Evolutionary conservation across 2,888 invertebrate species (phyloP).

Genomic region (Keiferia lycopersicella): DNA sequence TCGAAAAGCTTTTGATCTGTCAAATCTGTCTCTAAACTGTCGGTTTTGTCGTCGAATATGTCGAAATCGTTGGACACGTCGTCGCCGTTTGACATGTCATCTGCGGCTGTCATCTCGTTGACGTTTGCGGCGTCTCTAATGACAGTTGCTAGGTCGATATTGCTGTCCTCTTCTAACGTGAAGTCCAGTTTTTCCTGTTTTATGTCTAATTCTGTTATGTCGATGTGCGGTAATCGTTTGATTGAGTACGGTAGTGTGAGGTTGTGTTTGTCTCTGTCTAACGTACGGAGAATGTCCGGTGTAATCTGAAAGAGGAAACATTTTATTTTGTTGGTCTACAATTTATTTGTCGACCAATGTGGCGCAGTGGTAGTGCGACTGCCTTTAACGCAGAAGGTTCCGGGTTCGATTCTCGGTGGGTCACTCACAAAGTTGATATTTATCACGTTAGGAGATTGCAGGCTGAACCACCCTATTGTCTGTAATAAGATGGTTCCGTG

Average conservation of each 20-base stretch:
- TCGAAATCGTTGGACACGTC: background rate
- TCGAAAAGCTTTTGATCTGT: conserved; percentile 14
- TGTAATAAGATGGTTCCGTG: too few relatives aligned
- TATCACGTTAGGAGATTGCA: too few relatives aligned
- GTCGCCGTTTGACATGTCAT: conserved; percentile 1
- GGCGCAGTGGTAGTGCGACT: too few relatives aligned
- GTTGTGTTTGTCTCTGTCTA: conserved; percentile 31
- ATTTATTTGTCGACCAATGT: too few relatives aligned
- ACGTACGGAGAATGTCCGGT: conserved; percentile 28
- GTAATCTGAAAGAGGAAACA: conserved; percentile 30
- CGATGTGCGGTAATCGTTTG: conserved; percentile 24
- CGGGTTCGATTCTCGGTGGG: too few relatives aligned
- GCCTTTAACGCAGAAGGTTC: too few relatives aligned
- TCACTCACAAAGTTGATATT: too few relatives aligned
- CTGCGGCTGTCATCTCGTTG: conserved; percentile 1
- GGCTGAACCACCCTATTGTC: too few relatives aligned
- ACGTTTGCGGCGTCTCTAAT: conserved; percentile 4
- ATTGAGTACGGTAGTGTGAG: conserved; percentile 28
- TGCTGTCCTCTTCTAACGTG: conserved; percentile 24
- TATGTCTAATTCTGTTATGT: conserved; percentile 26
- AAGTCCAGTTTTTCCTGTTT: conserved; percentile 23
- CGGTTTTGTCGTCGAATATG: conserved; percentile 24
- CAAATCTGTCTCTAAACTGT: conserved; percentile 24
- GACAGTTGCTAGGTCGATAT: conserved; percentile 17
- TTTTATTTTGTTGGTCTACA: too few relatives aligned